Base-by-base conservation (phyloP, 1,140 invertebrate species). In the Zaprionus ornatus region DNA sequence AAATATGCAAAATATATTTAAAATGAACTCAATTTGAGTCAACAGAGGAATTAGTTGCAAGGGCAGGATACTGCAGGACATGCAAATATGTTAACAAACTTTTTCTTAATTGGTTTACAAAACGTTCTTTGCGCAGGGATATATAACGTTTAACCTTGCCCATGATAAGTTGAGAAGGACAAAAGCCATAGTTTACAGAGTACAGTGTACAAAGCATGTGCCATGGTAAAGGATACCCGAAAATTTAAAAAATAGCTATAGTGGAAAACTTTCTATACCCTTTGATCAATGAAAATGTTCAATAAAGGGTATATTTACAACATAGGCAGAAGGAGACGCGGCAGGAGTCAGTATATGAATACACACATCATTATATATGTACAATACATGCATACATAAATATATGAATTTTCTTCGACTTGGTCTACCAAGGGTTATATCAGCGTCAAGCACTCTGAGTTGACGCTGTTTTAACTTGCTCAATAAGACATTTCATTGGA, bases 1-100 rank as follows among this genome's bases (percentile, higher is more conserved):
- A 63, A 57, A 48, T 32, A 62, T 64, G 29, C 21, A 59, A 37
- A 40, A 37, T 50, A 45, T 50, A 50, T 61, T 37, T 50, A 15
- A 69, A 60, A 74, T 74, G 67, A 68, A 68, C 56, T 61, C 32
- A 52, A 61, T 61, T 61, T 69, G 42, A 61, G 45, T 29, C 15
- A 29, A 17, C 48, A 64, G 29, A 25, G 29, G 40, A 45, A 52
- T 19, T 15, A 35, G 25, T 32, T 56, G 42, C 55, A 61, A 61
- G 29, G 57, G 29, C 56, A 50, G 3, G 19, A 23, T 4, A 50
- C 10, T 23, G 45, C 56, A 55, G 52, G 32, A 17, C 57, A 21
- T 61, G 57, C n/a, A 23, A 27, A 37, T 37, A 37, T 37, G 56
- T 61, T 50, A 19, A 23, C 10, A 23, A 50, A 23, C 45, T 50